Evolutionary conservation across 2,113 vertebrate genomes (phyloP).

Genomic region (Lophius piscatorius): DNA sequence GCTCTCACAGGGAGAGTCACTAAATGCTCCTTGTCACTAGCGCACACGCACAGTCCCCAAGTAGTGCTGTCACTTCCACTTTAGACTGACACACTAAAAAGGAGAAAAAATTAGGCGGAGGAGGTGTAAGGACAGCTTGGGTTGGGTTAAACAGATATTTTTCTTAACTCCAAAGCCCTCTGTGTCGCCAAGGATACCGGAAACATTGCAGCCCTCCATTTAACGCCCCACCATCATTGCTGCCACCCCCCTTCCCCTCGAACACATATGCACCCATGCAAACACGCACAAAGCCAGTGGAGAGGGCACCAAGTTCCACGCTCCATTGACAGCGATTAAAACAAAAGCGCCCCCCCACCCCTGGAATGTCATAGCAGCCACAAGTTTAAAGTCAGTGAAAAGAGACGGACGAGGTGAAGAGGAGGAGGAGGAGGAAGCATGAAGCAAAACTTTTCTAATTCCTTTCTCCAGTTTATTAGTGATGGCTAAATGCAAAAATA

Average conservation of each 20-base stretch:
- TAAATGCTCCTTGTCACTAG: slow-evolving; percentile 52
- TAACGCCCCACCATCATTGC: slow-evolving; percentile 44
- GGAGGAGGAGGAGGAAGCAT: slow-evolving; percentile 20
- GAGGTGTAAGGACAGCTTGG: slow-evolving; percentile 48
- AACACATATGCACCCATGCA: slow-evolving; percentile 23
- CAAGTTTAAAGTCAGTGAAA: slow-evolving; percentile 77
- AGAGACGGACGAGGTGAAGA: slow-evolving; percentile 34
- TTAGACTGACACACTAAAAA: slow-evolving; percentile 74
- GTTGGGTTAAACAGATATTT: slow-evolving; percentile 69
- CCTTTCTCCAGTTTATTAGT: slow-evolving; percentile 40
- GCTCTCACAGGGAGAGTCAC: slow-evolving; percentile 64
- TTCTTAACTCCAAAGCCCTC: slow-evolving; percentile 74
- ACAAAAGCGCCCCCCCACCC: slow-evolving; percentile 60
- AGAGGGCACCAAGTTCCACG: slow-evolving; percentile 70
- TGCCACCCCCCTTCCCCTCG: background rate
- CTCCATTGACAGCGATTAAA: slow-evolving; percentile 77
- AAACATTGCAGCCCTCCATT: slow-evolving; percentile 76
- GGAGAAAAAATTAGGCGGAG: slow-evolving; percentile 56
- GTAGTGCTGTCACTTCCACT: slow-evolving; percentile 75
- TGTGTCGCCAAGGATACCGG: slow-evolving; percentile 81
- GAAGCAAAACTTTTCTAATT: slow-evolving; percentile 42
- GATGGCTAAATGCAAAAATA: slow-evolving; percentile 39
- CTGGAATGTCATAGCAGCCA: slow-evolving; percentile 70
- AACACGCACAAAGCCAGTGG: slow-evolving; percentile 46
- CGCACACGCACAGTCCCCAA: slow-evolving; percentile 29